Evolutionary conservation across 2,113 vertebrate genomes (phyloP).

Genomic region (Polypterus bichir): DNA sequence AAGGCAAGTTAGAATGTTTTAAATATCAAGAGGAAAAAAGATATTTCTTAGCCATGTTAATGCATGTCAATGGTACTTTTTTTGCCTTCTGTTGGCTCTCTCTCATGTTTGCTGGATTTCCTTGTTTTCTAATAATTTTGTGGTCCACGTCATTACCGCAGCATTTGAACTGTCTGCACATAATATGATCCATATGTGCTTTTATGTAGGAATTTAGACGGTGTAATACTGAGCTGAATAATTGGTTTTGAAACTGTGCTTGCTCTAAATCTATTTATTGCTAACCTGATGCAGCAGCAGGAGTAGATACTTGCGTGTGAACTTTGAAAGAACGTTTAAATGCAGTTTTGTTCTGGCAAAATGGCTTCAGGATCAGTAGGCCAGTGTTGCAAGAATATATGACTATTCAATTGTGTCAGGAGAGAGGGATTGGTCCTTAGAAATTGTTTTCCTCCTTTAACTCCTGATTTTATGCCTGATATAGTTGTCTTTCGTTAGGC

Average conservation of each 20-base stretch:
- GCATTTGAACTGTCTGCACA: constrained; percentile 25
- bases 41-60: too few relatives aligned
- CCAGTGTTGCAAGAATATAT: too few relatives aligned
- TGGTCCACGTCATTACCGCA: constrained; percentile 29
- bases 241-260: constrained; percentile 17
- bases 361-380: constrained; percentile 12
- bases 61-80: too few relatives aligned
- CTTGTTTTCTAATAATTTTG: constrained; percentile 29
- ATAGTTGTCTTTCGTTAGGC: too few relatives aligned
- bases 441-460: too few relatives aligned
- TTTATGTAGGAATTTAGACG: constrained; percentile 20
- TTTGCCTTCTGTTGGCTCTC: too few relatives aligned
- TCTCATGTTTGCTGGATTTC: constrained; percentile 3
- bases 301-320: constrained; percentile 15
- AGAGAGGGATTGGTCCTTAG: too few relatives aligned
- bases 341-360: constrained; percentile 19
- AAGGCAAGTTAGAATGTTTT: too few relatives aligned
- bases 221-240: constrained; percentile 18
- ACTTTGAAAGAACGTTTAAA: constrained; percentile 17
- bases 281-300: constrained; percentile 12
- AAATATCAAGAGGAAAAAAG: too few relatives aligned
- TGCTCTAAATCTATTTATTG: constrained; percentile 5
- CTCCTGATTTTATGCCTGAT: too few relatives aligned
- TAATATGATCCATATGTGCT: constrained; percentile 33
- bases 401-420: too few relatives aligned